Conservation (phyloP, 2,888 invertebrate species). For the Meandrusa payeni region DNA sequence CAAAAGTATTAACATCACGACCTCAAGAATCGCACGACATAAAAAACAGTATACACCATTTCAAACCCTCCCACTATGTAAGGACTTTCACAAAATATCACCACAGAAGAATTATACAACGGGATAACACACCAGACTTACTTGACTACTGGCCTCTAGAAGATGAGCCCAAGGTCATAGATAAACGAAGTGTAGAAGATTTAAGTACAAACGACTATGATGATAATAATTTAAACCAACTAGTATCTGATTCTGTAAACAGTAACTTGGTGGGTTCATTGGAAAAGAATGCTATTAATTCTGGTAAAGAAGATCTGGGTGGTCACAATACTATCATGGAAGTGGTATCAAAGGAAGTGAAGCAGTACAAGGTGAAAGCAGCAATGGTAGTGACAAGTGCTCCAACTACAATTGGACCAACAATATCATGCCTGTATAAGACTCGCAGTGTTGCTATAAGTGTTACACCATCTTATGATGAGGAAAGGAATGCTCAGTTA, state of each 20-base stretch:
- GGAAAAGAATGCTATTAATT: constrained; percentile 42
- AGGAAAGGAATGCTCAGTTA: constrained; percentile 57
- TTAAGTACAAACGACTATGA: constrained; percentile 49
- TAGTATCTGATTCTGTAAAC: constrained; percentile 39
- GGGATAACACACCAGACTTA: constrained; percentile 51
- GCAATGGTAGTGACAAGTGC: constrained; percentile 43
- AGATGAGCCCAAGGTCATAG: constrained; percentile 45
- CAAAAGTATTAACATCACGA: constrained; percentile 67
- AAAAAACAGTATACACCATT: constrained; percentile 58
- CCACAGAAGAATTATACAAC: constrained; percentile 65
- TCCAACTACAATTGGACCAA: constrained; percentile 48
- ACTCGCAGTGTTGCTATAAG: constrained; percentile 59
- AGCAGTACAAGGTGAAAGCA: constrained; percentile 51
- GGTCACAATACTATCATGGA: constrained; percentile 46
- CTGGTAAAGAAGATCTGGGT: constrained; percentile 42
- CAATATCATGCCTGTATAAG: constrained; percentile 63
- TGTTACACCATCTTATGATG: constrained; percentile 61
- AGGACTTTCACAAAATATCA: constrained; percentile 73
- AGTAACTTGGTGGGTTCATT: constrained; percentile 42
- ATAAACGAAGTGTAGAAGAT: constrained; percentile 55
- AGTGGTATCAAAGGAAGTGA: constrained; percentile 43
- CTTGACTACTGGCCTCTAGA: constrained; percentile 45
- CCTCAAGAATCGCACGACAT: constrained; percentile 63
- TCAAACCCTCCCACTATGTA: constrained; percentile 65
- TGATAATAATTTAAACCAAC: constrained; percentile 39